Evolutionary conservation across 2,888 invertebrate species (phyloP), one percentile per base, ranked within the genome.

Genomic region (Parnassius apollo): DNA sequence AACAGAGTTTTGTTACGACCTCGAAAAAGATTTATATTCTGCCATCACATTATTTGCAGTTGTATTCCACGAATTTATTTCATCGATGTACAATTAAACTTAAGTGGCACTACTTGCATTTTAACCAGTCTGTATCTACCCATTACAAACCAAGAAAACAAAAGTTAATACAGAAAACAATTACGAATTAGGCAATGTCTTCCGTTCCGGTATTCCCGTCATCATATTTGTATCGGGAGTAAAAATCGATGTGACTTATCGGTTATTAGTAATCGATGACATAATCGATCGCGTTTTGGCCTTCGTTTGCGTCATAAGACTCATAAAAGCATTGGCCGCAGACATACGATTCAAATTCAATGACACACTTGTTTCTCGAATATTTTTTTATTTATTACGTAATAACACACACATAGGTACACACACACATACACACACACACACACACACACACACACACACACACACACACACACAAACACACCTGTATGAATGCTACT

Each of bases 21-120:
- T 83, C 75, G 77, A n/a, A 65, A 68, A 74, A 75, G 75, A 83
- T 86, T 86, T 81, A 85, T 81, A 81, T 77, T 75, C 76, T 66
- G 66, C 63, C 71, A 75, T 69, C 69, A 80, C 72, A 74, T 44
- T 56, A 80, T 82, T 75, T 80, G 82, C 80, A 78, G 75, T 72
- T 80, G 79, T 75, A 80, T 75, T 75, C 70, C 66, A 60, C 67
- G 74, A 81, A 84, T 85, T 85, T 81, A 85, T 83, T 82, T 78
- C 75, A 75, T 75, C 68, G 71, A 67, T 67, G 73, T 76, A 81
- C 79, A 76, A 83, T 85, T 84, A 83, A 86, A 82, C 81, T 63
- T 71, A 71, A 67, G 25, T 67, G 65, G 81, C 81, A 78, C 73
- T 67, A 59, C 56, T 60, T 66, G 85, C 78, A 86, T 86, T 65